phyloP scores from a whole-genome alignment of 1,140 invertebrate species.

The Chironomus tepperi region DNA sequence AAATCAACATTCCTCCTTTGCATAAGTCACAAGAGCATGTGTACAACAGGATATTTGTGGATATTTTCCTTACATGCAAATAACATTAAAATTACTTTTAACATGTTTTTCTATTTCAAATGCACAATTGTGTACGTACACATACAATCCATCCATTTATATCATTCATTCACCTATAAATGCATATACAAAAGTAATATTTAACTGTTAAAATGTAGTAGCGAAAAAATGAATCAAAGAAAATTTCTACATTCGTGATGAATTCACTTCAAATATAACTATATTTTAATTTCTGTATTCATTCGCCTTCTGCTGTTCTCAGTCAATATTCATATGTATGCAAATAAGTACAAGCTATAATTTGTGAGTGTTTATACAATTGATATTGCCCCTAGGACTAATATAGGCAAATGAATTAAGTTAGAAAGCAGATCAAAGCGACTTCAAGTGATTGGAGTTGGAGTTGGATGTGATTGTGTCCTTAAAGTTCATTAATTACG shows the following conservation, averaged over 20 bases:
- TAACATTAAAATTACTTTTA: no score
- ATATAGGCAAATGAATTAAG: not conserved
- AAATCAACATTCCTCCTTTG: no score
- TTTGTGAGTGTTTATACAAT: conserved; percentile 20
- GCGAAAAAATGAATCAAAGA: not conserved
- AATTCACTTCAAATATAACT: no score
- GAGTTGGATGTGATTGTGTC: no score
- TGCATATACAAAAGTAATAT: not conserved
- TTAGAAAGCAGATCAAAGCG: not conserved
- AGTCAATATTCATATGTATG: conserved; percentile 8
- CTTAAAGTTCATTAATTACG: no score
- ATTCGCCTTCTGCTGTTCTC: not conserved
- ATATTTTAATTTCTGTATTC: not conserved
- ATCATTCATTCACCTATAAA: no score
- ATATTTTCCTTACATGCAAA: not conserved
- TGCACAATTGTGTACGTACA: no score
- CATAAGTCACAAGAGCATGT: no score
- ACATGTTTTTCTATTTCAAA: no score
- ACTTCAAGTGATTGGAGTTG: no score
- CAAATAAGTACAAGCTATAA: conserved; percentile 5
- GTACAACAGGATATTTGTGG: not conserved
- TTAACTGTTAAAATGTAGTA: not conserved
- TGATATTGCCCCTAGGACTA: not conserved
- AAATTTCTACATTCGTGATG: no score
- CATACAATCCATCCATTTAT: no score